Evolutionary conservation across 2,888 invertebrate genomes (phyloP).

Genomic region (Plemyria rubiginata): DNA sequence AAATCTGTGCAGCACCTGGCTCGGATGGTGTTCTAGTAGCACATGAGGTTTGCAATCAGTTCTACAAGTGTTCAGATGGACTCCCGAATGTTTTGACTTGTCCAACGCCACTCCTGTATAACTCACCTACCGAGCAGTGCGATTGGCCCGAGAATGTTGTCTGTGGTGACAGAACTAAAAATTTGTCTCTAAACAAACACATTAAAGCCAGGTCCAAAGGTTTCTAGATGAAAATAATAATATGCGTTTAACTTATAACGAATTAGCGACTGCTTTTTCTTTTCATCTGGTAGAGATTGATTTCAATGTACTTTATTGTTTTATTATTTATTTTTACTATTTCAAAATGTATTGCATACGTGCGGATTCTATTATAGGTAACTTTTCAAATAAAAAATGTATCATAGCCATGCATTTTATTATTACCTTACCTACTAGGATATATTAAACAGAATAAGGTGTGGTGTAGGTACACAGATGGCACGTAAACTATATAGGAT

Average conservation of each 20-base stretch:
- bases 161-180: slow-evolving; percentile 61
- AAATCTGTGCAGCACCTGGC: slow-evolving; percentile 39
- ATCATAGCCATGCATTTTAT: too few relatives aligned
- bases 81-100: slow-evolving; percentile 81
- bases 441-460: too few relatives aligned
- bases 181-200: slow-evolving; percentile 47
- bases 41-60: slow-evolving; percentile 45
- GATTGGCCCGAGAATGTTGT: slow-evolving; percentile 84
- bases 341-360: too few relatives aligned
- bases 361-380: too few relatives aligned
- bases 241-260: neutral
- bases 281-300: too few relatives aligned
- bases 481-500: too few relatives aligned
- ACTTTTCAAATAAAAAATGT: too few relatives aligned
- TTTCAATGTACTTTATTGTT: too few relatives aligned
- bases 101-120: slow-evolving; percentile 79
- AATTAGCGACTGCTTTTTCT: neutral
- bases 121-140: slow-evolving; percentile 73
- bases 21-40: slow-evolving; percentile 50
- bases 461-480: too few relatives aligned
- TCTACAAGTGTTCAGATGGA: slow-evolving; percentile 85
- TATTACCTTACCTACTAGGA: too few relatives aligned
- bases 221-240: slow-evolving; percentile 20
- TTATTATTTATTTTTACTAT: too few relatives aligned
- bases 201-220: slow-evolving; percentile 38